Evolutionary conservation across 2,113 vertebrate species (phyloP).

Genomic region (Phrynocephalus versicolor): DNA sequence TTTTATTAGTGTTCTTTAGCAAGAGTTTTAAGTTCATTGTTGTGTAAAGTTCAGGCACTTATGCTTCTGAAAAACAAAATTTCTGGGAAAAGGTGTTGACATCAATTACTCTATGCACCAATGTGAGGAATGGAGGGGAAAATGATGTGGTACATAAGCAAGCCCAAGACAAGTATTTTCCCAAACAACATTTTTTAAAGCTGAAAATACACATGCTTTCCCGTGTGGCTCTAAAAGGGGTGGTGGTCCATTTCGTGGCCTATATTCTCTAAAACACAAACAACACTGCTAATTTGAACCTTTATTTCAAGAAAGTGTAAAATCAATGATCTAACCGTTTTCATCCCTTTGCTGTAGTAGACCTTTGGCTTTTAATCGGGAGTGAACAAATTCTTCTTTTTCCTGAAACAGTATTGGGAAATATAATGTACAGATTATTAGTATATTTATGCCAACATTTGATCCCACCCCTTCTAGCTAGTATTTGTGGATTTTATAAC

Average conservation of each 20-base stretch:
- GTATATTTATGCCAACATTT: conserved; percentile 7
- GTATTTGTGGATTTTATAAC: background rate
- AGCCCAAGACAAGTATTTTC: background rate
- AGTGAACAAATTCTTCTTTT: conserved; percentile 86
- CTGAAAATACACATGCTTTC: background rate
- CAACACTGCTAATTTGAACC: conserved; percentile 12
- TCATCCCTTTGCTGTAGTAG: conserved; percentile 78
- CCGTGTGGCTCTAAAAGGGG: background rate
- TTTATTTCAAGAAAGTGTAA: conserved; percentile 14
- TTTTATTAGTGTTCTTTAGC: too few species aligned
- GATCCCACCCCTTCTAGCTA: background rate
- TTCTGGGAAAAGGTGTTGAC: background rate
- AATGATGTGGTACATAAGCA: background rate
- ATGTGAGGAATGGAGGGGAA: background rate
- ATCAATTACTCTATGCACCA: background rate
- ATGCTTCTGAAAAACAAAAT: too few species aligned
- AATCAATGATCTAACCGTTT: conserved; percentile 76
- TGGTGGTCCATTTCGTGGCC: background rate
- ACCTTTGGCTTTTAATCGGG: conserved; percentile 81
- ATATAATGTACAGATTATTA: conserved; percentile 29
- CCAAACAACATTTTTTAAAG: background rate
- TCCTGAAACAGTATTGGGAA: conserved; percentile 78
- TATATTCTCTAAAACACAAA: background rate
- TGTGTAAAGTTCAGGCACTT: too few species aligned
- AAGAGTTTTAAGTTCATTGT: too few species aligned